Evolutionary conservation across 2,888 invertebrate species (phyloP).

Genomic region (Drosophila tanythrix): DNA sequence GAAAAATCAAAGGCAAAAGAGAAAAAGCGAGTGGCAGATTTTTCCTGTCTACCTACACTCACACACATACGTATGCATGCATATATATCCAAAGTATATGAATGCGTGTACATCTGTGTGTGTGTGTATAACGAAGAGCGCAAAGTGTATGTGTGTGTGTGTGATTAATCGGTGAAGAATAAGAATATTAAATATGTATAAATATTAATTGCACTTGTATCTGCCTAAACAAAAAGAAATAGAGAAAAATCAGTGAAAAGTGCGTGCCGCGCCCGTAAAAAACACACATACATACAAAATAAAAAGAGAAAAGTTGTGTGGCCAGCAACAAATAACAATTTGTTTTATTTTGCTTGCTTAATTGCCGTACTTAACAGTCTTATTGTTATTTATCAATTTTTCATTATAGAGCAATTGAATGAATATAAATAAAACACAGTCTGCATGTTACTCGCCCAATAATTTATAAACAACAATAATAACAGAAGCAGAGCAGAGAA

Average conservation of each 20-base stretch:
- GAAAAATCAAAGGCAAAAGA: slow-evolving; percentile 39
- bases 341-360: slow-evolving; percentile 50
- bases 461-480: slow-evolving; percentile 43
- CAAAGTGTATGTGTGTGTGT: slow-evolving; percentile 32
- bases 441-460: slow-evolving; percentile 27
- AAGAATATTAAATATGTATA: slow-evolving; percentile 47
- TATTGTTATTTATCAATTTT: slow-evolving; percentile 40
- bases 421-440: slow-evolving; percentile 26
- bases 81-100: slow-evolving; percentile 37
- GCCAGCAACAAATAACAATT: slow-evolving; percentile 69
- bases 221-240: slow-evolving; percentile 9
- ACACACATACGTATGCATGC: slow-evolving; percentile 53
- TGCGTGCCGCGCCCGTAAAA: slow-evolving; percentile 75
- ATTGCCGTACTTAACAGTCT: slow-evolving; percentile 49
- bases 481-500: slow-evolving; percentile 34
- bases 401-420: slow-evolving; percentile 28
- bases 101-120: slow-evolving; percentile 33
- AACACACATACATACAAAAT: slow-evolving; percentile 39
- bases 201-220: slow-evolving; percentile 33
- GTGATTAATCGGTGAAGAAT: slow-evolving; percentile 48
- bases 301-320: slow-evolving; percentile 77
- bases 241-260: slow-evolving; percentile 57
- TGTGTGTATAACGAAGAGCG: slow-evolving; percentile 47
- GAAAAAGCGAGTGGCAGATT: slow-evolving; percentile 76
- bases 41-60: slow-evolving; percentile 77